Percentiles rank a stretch among this genome's conserved stretches.
phyloP scores from a whole-genome alignment of 2,113 vertebrate genomes.

The Trogon surrucura region DNA sequence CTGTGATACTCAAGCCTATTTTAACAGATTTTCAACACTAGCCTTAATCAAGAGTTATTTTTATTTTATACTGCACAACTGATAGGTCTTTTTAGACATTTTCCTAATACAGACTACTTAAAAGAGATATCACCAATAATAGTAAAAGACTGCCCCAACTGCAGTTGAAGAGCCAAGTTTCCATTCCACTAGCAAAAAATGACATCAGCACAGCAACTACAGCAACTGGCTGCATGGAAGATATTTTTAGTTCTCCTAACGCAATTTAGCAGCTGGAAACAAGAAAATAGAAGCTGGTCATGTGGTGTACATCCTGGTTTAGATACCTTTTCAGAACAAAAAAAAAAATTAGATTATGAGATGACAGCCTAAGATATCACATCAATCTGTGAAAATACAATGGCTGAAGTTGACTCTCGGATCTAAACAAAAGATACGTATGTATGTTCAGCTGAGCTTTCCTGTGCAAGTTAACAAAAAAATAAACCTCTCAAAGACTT shows the following conservation, averaged over 20 bases:
- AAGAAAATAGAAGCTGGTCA: not conserved
- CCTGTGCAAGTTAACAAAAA: not conserved
- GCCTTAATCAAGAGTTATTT: not conserved
- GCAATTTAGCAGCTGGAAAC: not conserved
- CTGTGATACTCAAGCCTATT: not conserved
- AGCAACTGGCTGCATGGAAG: not conserved
- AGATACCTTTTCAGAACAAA: not conserved
- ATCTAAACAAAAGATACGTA: not conserved
- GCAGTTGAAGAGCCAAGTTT: not conserved
- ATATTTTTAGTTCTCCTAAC: not conserved
- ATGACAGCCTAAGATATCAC: not conserved
- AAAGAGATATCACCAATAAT: not conserved
- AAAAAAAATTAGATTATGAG: not conserved
- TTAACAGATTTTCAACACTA: not conserved
- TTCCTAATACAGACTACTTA: not conserved
- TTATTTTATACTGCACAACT: not conserved
- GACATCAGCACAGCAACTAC: not conserved
- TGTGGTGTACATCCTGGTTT: not conserved
- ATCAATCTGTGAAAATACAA: not conserved
- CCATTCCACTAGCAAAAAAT: not conserved
- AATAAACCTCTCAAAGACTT: not conserved
- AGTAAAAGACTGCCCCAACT: not conserved
- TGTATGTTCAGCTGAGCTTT: not conserved
- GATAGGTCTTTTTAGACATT: not conserved
- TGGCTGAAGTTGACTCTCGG: not conserved